Base-by-base conservation (phyloP, 1,140 invertebrate genomes). In the Globodera rostochiensis region DNA sequence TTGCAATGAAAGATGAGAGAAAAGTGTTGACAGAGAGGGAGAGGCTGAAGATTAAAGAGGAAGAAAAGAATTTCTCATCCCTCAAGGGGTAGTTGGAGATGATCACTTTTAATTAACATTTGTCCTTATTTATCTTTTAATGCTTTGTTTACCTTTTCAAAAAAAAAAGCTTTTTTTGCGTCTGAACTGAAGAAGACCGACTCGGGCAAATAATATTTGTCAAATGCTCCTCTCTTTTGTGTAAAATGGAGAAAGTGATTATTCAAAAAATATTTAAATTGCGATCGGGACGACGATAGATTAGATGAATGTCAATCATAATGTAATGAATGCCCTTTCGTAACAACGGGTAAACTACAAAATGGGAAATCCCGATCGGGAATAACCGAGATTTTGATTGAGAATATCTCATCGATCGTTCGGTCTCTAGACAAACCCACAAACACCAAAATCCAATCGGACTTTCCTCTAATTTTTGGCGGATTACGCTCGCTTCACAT, bases 1-100 rank as follows among this genome's bases (percentile, higher is more conserved):
- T 87, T 6, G 83, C 85, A 36, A 88, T 88, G 86, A 73, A 70
- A 57, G 86, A 87, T 71, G 86, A 87, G 71, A 64, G 87, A 21
- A 87, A 88, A 80, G 80, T 88, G 3, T 49, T 77, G 57, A 49
- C 80, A 21, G 82, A 84, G 5, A 78, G 73, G n/a, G 83, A 86
- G 25, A 86, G 81, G 49, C 70, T 86, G 25, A 50, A 86, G 69
- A 46, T 86, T 19, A 85, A 80, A 6, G 85, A 85, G 19, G 86
- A 86, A 57, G 85, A 86, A 77, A 74, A 83, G 57, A 87, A 84
- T 45, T 86, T 81, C 25, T 78, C 77, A 64, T 50, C 77, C 6
- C 64, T 66, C 19, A 70, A 69, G 8, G 57, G 13, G 15, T 64
- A 64, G 4, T 74, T 74, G 50, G 25, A 11, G 60, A 11, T 6